Conservation (phyloP, 1,140 invertebrate species). For the Drosophila ohnishii region DNA sequence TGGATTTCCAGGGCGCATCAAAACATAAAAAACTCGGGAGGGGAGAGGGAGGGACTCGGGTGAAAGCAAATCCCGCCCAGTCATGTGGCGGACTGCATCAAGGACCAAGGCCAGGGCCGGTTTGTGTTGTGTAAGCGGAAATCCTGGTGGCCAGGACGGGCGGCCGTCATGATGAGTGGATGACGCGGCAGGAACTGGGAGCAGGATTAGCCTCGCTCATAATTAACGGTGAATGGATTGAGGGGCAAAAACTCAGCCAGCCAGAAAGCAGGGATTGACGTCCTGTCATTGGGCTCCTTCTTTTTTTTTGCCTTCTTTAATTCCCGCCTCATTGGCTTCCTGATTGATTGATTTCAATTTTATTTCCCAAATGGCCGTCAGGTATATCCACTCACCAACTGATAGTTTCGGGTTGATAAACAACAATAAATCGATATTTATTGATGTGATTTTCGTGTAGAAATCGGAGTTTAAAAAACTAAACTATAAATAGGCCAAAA, state of each 20-base stretch:
- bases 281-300: neutral
- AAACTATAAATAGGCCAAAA: too few relatives aligned
- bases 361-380: neutral
- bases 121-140: constrained; percentile 49
- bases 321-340: neutral
- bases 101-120: constrained; percentile 8
- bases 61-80: constrained; percentile 38
- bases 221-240: constrained; percentile 28
- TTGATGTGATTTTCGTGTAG: too few relatives aligned
- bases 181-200: constrained; percentile 20
- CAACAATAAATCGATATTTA: neutral
- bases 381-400: neutral
- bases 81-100: constrained; percentile 47
- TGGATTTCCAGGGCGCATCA: constrained; percentile 52
- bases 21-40: constrained; percentile 22
- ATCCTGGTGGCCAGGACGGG: constrained; percentile 36
- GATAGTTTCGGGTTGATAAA: neutral
- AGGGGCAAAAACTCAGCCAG: constrained; percentile 4
- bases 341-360: constrained; percentile 17
- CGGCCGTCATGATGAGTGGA: constrained; percentile 24
- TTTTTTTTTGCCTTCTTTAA: constrained; percentile 1
- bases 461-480: too few relatives aligned
- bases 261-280: constrained; percentile 3
- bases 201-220: constrained; percentile 26
- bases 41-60: neutral